These are phyloP conservation scores for Bradypodion pumilum DNA, from an alignment of 2,797 vertebrate species.

Conservation along the genomic window DNA sequence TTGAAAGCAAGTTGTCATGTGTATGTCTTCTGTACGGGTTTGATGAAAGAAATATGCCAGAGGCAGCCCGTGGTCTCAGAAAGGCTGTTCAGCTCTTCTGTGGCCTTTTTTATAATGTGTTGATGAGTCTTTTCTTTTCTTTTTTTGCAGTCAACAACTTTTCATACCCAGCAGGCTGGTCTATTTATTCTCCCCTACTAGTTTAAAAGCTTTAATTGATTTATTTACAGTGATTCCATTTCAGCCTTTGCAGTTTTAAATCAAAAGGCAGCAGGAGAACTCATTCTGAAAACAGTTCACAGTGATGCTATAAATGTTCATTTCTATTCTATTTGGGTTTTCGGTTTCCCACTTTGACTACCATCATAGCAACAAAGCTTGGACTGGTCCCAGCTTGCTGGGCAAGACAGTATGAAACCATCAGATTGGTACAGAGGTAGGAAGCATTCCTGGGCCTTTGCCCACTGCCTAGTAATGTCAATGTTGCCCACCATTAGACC, in stretches of 20 bases:
- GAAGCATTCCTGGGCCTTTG: neutral
- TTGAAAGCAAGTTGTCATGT: neutral
- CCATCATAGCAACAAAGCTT: neutral
- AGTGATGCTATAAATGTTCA: neutral
- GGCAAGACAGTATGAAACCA: neutral
- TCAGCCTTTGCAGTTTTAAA: neutral
- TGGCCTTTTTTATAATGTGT: neutral
- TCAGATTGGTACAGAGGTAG: neutral
- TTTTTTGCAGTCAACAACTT: neutral
- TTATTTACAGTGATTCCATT: too few relatives aligned
- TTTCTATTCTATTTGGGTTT: neutral
- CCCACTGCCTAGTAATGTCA: neutral
- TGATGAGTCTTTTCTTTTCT: neutral
- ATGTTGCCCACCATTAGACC: neutral
- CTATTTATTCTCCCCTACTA: neutral
- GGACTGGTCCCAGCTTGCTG: neutral
- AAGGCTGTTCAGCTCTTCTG: neutral
- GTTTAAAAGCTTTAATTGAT: neutral
- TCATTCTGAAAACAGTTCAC: neutral
- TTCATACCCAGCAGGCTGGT: neutral
- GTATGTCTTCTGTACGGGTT: neutral
- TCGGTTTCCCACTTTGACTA: neutral
- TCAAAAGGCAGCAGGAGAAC: neutral
- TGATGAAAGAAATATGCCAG: neutral
- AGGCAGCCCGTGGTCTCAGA: neutral